Base-by-base conservation (phyloP, 2,113 vertebrate species). In the Manacus vitellinus region DNA sequence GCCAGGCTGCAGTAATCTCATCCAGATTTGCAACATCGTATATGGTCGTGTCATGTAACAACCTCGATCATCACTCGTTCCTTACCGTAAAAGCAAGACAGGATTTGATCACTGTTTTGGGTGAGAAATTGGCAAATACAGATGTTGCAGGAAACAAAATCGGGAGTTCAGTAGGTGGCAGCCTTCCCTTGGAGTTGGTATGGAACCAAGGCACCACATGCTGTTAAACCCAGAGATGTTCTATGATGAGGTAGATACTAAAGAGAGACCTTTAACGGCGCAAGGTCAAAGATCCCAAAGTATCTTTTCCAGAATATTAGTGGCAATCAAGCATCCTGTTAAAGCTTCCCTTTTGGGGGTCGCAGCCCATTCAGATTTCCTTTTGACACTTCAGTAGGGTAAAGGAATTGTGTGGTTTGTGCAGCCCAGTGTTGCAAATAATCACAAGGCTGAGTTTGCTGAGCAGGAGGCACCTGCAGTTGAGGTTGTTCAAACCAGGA, bases 121-220 rank as follows among this genome's bases (percentile, higher is more conserved):
- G 47, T 12, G 23, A 72, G 24, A 59, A 73, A 58, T 2, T 12
- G 68, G 24, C 8, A 66, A 71, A 78, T 25, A 11, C 49, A 61
- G 65, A 72, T 66, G 49, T 78, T 49, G 23, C 28, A 71, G 59
- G 72, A 65, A 55, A 39, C 24, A 55, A 49, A 85, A n/a, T 2
- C 9, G 1, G 75, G 39, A 74, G 44, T 72, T 88, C 96, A 96
- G 95, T 86, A 97, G 96, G 82, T 97, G 96, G 95, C 96, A 96
- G 85, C 95, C 95, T 96, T 93, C 94, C 83, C 96, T 59, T 92
- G 94, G 83, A 96, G 82, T 92, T 96, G 59, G 63, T 81, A 5
- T 35, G 5, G 68, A 88, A 92, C 56, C 79, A 56, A 59, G 58
- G 51, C 54, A 43, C 33, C 62, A 16, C 4, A 6, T 2, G 19